These are phyloP conservation scores for Epinotia ramella DNA, from an alignment of 2,888 invertebrate species.

Conservation along the genomic window DNA sequence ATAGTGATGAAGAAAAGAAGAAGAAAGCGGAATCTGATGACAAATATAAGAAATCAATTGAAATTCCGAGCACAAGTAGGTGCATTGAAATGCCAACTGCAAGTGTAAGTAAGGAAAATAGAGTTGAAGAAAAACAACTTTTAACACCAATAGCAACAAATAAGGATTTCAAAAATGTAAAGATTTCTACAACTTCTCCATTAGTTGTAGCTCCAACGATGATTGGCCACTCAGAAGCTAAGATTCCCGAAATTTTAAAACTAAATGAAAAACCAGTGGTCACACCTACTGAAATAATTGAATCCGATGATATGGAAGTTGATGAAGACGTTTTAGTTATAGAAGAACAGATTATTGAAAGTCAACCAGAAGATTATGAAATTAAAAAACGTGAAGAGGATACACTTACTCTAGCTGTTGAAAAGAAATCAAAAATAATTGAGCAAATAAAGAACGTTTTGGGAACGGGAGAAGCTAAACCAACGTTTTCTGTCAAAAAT, in stretches of 20 bases:
- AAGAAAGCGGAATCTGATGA: not conserved
- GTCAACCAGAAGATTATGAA: not conserved
- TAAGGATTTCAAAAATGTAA: not conserved
- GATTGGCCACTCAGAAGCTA: not conserved
- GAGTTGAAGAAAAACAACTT: conserved; percentile 35
- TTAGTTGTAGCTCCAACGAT: not conserved
- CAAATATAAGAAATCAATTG: not conserved
- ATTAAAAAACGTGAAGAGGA: not conserved
- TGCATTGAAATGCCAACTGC: conserved; percentile 1
- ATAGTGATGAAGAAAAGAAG: conserved; percentile 1
- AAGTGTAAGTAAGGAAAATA: conserved; percentile 28
- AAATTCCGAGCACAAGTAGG: conserved; percentile 8
- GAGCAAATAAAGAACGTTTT: conserved; percentile 20
- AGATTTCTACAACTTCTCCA: not conserved
- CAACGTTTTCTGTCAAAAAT: not conserved
- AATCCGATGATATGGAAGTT: conserved; percentile 27
- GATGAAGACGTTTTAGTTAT: conserved; percentile 33
- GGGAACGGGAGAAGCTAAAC: conserved; percentile 6
- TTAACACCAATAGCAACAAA: not conserved
- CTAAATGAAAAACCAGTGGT: conserved; percentile 7
- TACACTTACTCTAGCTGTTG: not conserved
- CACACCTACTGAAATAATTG: conserved; percentile 19
- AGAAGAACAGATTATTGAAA: conserved; percentile 30
- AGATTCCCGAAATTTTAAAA: not conserved
- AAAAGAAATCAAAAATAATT: conserved; percentile 46